Evolutionary conservation across 2,888 invertebrate genomes (phyloP), one percentile per base, ranked within the genome.

Genomic region (Odontomyia ornata): DNA sequence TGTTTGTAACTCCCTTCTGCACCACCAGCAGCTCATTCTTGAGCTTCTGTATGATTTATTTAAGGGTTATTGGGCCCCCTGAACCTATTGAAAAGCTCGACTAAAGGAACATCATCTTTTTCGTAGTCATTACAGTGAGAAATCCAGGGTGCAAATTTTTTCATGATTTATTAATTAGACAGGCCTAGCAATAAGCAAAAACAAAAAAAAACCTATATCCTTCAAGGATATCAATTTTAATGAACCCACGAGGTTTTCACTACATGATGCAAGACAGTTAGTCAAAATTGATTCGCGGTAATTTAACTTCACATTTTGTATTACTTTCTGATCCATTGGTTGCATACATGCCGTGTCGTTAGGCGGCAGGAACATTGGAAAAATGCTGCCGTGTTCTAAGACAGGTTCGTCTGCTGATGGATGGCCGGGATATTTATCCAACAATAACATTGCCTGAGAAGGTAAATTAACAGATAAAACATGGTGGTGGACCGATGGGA

Each of bases 191-290:
- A n/a, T n/a, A n/a, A n/a, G n/a, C n/a, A n/a, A n/a, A n/a, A n/a
- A n/a, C n/a, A n/a, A n/a, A n/a, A n/a, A n/a, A n/a, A n/a, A n/a
- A n/a, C n/a, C n/a, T n/a, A n/a, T n/a, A n/a, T n/a, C n/a, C n/a
- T n/a, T n/a, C n/a, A n/a, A 9, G 13, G 7, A 43, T 76, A 72
- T 78, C 71, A 72, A 77, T 77, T 78, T 78, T 47, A 78, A 77
- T 77, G 77, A 76, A 69, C 67, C 77, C 76, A 77, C 67, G 77
- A 77, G 62, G 78, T 78, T 78, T 67, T 76, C 76, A 78, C 60
- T 71, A 78, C 78, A 78, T 78, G 62, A 78, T 78, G 78, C 60
- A n/a, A n/a, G n/a, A n/a, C n/a, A n/a, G n/a, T n/a, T n/a, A n/a
- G n/a, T n/a, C n/a, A n/a, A n/a, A n/a, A 76, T 7, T 43, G 43